Base-by-base conservation (phyloP, 2,888 invertebrate genomes). In the Drosophila dives region DNA sequence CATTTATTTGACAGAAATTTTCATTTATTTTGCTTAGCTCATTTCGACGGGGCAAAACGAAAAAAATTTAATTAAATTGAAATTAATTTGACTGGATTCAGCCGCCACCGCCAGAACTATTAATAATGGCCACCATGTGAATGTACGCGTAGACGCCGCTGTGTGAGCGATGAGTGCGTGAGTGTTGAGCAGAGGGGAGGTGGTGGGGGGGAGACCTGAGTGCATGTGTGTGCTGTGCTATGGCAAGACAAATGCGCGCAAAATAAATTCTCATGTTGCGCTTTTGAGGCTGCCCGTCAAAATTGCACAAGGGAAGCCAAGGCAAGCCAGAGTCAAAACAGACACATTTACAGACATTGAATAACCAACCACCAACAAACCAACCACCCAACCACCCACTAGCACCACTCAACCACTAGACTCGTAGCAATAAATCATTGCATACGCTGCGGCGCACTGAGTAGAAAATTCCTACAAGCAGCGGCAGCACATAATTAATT, bases 31-130 rank as follows among this genome's bases (percentile, higher is more conserved):
- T 74, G 71, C 72, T 83, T 76, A 81, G 76, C 67, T 48, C 60
- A 55, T 59, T 72, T 60, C 51, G 12, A 40, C 36, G 51, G 50
- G 26, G 33, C 49, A 56, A 42, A 69, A 69, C 55, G 40, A 49
- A 66, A 72, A 64, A 64, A 77, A 81, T 88, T 90, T 88, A 91
- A 91, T 89, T 85, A 90, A 90, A 90, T 81, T 89, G 85, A 90
- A 89, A 91, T 89, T 89, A 91, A 89, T 89, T 89, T 90, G 91
- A 89, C 89, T 83, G 83, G 73, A 81, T 81, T 75, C 81, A 86
- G 87, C 89, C 55, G 68, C 72, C 85, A 72, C 60, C 67, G 61
- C 66, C 80, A 80, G 75, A 90, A 87, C 88, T 90, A 90, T 90
- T 89, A 89, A 89, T 89, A 86, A 86, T 80, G 66, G 68, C 72